phyloP scores from a whole-genome alignment of 1,140 invertebrate species.

The Apis mellifera region DNA sequence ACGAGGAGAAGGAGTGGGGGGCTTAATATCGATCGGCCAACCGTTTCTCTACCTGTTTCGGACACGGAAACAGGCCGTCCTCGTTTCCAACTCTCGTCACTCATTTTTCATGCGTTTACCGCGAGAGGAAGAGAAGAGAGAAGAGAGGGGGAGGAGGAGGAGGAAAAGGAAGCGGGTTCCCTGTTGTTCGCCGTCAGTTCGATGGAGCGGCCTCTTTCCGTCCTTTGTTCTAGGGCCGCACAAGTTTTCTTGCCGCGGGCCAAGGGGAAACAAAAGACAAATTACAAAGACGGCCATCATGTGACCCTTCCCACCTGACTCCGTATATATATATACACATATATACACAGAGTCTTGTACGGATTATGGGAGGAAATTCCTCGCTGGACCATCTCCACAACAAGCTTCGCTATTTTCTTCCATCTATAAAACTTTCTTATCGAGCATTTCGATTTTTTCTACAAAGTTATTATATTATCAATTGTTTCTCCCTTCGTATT shows the following conservation, averaged over 20 bases:
- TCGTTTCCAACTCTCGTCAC: conserved; percentile 75
- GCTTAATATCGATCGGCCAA: neutral
- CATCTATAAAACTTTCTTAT: too few relatives aligned
- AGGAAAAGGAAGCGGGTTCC: conserved; percentile 38
- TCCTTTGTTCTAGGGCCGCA: conserved; percentile 73
- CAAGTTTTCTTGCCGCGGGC: conserved; percentile 70
- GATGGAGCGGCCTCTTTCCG: conserved; percentile 70
- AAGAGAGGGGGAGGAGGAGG: neutral
- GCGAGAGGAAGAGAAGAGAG: too few relatives aligned
- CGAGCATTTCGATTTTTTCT: too few relatives aligned
- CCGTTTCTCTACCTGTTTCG: conserved; percentile 58
- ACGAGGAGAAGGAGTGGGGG: neutral
- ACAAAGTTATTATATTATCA: too few relatives aligned
- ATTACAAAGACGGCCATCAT: conserved; percentile 76
- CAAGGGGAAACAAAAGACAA: conserved; percentile 79
- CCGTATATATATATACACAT: conserved; percentile 36
- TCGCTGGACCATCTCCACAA: neutral
- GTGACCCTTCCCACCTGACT: conserved; percentile 78
- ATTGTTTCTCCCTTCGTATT: too few relatives aligned
- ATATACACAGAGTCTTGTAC: conserved; percentile 38
- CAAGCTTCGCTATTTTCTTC: neutral
- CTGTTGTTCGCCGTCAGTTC: conserved; percentile 52
- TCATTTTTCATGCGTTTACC: conserved; percentile 78
- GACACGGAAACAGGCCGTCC: conserved; percentile 68
- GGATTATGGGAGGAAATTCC: conserved; percentile 8